Evolutionary conservation across 2,113 vertebrate genomes (phyloP).

Genomic region (Oncorhynchus nerka): DNA sequence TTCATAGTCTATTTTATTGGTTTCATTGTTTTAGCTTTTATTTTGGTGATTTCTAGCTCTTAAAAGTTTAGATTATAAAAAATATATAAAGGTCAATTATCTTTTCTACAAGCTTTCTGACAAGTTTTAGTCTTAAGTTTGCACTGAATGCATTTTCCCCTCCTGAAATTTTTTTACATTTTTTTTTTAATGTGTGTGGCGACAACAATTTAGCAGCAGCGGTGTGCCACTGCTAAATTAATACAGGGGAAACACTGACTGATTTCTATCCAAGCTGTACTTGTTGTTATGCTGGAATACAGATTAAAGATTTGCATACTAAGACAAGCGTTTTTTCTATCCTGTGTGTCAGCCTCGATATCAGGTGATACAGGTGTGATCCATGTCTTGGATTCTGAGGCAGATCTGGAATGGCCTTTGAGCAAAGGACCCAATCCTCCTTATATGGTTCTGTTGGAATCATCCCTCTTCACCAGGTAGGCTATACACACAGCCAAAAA

Average conservation of each 20-base stretch:
- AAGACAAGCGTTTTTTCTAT: not conserved
- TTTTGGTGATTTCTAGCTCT: too few species aligned
- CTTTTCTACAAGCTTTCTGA: too few species aligned
- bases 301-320: not conserved
- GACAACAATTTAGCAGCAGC: too few species aligned
- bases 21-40: too few species aligned
- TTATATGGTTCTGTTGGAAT: conserved; percentile 86
- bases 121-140: too few species aligned
- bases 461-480: conserved; percentile 85
- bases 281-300: not conserved
- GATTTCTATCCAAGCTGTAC: not conserved
- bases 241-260: not conserved
- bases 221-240: too few species aligned
- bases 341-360: conserved; percentile 62
- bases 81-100: too few species aligned
- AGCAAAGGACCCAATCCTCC: conserved; percentile 80
- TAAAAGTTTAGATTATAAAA: too few species aligned
- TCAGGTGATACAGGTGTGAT: conserved; percentile 90
- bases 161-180: too few species aligned
- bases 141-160: too few species aligned
- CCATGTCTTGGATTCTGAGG: conserved; percentile 83
- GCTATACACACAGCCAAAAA: not conserved
- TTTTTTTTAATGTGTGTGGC: too few species aligned
- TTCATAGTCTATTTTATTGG: too few species aligned
- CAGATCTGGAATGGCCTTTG: conserved; percentile 85